Base-by-base conservation (phyloP, 2,797 vertebrate genomes). In the Moxostoma hubbsi region DNA sequence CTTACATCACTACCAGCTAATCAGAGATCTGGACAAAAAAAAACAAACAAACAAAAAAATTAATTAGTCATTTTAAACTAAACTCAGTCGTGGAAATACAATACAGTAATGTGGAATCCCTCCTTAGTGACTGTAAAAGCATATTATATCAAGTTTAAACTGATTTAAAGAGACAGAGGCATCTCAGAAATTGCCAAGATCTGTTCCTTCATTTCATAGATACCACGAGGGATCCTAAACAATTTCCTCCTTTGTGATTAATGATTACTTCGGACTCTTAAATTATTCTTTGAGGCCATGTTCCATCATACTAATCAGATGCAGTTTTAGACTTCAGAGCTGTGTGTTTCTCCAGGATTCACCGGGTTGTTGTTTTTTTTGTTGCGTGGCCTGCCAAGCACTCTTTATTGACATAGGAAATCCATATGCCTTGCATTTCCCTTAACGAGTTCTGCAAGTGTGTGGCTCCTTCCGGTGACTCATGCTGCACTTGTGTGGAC, bases 361-460 rank as follows among this genome's bases (percentile, higher is more conserved):
- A 89, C 82, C 76, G 46, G 86, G 85, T 88, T 84, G 84, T 24
- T 18, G 1, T 80, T 68, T n/a, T n/a, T n/a, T n/a, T n/a, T n/a
- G n/a, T n/a, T 81, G 77, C 77, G 86, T 82, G 85, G 86, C 83
- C 90, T 89, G 90, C 89, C 87, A 90, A 79, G 82, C 9, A 63
- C 75, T 75, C 81, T 74, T 75, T 87, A 89, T 91, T 85, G 88
- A 86, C 86, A 87, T 83, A 93, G 90, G 90, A 88, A 87, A 87
- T 87, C 87, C 83, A 86, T 86, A 89, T 88, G 89, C 89, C 90
- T 90, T 90, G 88, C 89, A 91, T 93, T 91, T 91, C 89, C 88
- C 90, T 90, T 92, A 93, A 94, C 93, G 90, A 92, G 90, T 93
- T 93, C 90, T 92, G 90, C 91, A 92, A 93, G 89, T 81, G 78